phyloP scores from a whole-genome alignment of 2,888 invertebrate genomes.

The Hypomecis atomaria region DNA sequence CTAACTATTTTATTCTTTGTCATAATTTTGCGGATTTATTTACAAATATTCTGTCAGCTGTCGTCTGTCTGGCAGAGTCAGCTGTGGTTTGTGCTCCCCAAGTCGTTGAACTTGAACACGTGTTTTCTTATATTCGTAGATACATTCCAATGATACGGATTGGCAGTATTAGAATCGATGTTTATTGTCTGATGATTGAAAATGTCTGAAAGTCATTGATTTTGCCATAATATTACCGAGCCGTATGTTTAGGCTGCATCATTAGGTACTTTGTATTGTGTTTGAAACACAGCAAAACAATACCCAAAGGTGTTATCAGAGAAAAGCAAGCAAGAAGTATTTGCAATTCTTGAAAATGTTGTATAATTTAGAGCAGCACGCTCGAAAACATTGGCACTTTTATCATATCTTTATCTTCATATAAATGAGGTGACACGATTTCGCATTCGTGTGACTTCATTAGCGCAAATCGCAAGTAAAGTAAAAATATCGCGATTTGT shows the following conservation, averaged over 20 bases:
- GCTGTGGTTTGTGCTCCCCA: slow-evolving; percentile 5
- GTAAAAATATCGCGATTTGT: slow-evolving; percentile 45
- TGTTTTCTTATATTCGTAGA: slow-evolving; percentile 3
- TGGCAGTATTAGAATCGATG: too few relatives aligned
- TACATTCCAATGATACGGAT: neutral
- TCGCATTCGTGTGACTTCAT: slow-evolving; percentile 47
- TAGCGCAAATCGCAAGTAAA: slow-evolving; percentile 41
- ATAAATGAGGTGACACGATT: slow-evolving; percentile 38
- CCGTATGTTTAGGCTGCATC: too few relatives aligned
- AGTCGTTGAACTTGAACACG: slow-evolving; percentile 24
- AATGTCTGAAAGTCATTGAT: too few relatives aligned
- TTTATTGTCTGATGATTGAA: too few relatives aligned
- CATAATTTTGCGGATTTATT: slow-evolving; percentile 14
- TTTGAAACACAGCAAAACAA: neutral
- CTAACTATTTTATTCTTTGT: neutral
- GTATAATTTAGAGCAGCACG: neutral
- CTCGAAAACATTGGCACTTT: slow-evolving; percentile 15
- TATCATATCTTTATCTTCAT: slow-evolving; percentile 30
- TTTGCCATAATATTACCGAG: too few relatives aligned
- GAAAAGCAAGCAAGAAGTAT: neutral
- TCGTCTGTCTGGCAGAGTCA: slow-evolving; percentile 8
- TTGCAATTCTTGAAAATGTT: neutral
- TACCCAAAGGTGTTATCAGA: neutral
- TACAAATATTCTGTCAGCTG: slow-evolving; percentile 18
- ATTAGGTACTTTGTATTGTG: neutral